Percentiles rank a stretch among this genome's conserved stretches.
Evolutionary conservation across 2,113 vertebrate genomes (phyloP).

Genomic region (Isurus oxyrinchus): DNA sequence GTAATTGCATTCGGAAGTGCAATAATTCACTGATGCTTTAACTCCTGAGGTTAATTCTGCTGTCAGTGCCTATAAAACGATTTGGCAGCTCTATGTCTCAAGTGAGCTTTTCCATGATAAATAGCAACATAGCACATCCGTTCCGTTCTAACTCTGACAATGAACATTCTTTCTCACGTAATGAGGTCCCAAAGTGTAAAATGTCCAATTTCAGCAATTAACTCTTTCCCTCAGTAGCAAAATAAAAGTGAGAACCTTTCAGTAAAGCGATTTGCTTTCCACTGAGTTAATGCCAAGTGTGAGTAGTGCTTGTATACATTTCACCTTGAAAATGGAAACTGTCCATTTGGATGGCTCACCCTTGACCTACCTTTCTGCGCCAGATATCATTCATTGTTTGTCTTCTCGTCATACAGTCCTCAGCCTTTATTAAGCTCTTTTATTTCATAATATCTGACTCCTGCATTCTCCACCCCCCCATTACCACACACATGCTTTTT

Average conservation of each 20-base stretch:
- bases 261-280: background rate
- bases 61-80: constrained; percentile 33
- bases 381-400: background rate
- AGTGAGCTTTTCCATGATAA: constrained; percentile 26
- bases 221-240: background rate
- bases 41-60: constrained; percentile 29
- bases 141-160: background rate
- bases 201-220: constrained; percentile 5
- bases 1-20: constrained; percentile 35
- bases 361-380: too few species aligned
- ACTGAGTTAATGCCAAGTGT: background rate
- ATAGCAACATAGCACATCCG: constrained; percentile 15
- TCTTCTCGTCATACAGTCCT: background rate
- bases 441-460: background rate
- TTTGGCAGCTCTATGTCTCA: constrained; percentile 30
- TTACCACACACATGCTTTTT: background rate
- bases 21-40: constrained; percentile 35
- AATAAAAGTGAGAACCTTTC: background rate
- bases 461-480: background rate
- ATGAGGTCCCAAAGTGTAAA: constrained; percentile 15
- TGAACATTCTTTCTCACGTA: constrained; percentile 16
- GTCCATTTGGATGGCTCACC: background rate
- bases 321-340: background rate
- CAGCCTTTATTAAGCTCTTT: background rate
- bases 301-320: background rate